Conservation (phyloP, 2,888 invertebrate species). For the Campoplex nolae region DNA sequence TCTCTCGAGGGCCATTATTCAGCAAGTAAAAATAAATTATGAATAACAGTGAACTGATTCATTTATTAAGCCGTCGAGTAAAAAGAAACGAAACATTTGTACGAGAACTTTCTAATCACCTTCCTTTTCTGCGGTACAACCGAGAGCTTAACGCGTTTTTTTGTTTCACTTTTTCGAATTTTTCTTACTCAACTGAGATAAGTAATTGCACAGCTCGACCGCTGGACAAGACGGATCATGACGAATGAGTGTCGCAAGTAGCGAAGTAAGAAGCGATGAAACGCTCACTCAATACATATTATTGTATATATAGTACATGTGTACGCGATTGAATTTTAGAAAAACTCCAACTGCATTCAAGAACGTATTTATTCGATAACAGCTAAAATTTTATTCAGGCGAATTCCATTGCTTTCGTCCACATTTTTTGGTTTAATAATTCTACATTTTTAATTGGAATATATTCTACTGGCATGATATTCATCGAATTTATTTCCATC, state of each 20-base stretch:
- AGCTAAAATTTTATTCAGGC: not conserved
- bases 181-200: conserved; percentile 69
- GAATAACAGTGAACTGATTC: conserved; percentile 56
- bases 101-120: conserved; percentile 7
- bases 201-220: conserved; percentile 69
- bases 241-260: conserved; percentile 73
- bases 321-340: not conserved
- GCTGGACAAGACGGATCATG: conserved; percentile 77
- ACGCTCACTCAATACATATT: conserved; percentile 24
- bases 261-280: conserved; percentile 54
- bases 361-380: not conserved
- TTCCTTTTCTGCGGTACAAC: conserved; percentile 18
- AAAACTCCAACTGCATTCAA: not conserved
- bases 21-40: not conserved
- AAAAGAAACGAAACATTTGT: conserved; percentile 24
- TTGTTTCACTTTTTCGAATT: conserved; percentile 58
- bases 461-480: not conserved
- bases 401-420: not conserved
- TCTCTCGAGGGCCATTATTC: too few species aligned
- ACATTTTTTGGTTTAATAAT: too few species aligned
- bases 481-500: not conserved
- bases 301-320: not conserved
- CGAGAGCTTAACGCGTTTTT: conserved; percentile 41
- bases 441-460: too few species aligned
- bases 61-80: conserved; percentile 67